Conservation (phyloP, 2,113 vertebrate genomes). For the Sinocyclocheilus anophthalmus region DNA sequence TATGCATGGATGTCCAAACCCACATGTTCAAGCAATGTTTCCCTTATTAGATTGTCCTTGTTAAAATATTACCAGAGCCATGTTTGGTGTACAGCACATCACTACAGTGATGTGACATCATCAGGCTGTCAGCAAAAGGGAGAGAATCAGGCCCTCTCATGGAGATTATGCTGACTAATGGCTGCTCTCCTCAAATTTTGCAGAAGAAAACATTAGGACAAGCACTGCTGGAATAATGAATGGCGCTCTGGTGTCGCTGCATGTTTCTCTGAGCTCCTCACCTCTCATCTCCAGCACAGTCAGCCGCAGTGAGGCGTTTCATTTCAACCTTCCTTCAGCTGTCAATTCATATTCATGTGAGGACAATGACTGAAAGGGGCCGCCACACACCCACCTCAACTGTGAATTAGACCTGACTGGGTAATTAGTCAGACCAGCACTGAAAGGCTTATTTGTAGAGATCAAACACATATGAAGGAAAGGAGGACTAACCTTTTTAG, state of each 20-base stretch:
- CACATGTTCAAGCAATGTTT: not conserved
- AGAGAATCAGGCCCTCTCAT: constrained; percentile 7
- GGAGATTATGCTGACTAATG: constrained; percentile 52
- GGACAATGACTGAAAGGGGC: constrained; percentile 16
- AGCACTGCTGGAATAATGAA: constrained; percentile 43
- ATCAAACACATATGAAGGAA: not conserved
- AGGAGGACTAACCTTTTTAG: not conserved
- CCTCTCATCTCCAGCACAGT: constrained; percentile 43
- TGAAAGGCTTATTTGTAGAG: constrained; percentile 15
- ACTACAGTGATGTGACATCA: not conserved
- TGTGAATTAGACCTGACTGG: constrained; percentile 41
- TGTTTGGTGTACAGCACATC: not conserved
- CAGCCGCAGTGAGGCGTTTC: constrained; percentile 43
- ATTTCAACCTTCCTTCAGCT: constrained; percentile 44
- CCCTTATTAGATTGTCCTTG: not conserved
- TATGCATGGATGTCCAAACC: not conserved
- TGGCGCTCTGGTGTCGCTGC: constrained; percentile 26
- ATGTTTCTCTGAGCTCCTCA: constrained; percentile 31
- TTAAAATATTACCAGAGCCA: not conserved
- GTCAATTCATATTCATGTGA: constrained; percentile 30
- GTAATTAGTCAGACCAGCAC: constrained; percentile 46
- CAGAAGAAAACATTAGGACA: constrained; percentile 39
- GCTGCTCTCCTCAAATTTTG: constrained; percentile 19
- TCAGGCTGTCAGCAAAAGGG: constrained; percentile 9
- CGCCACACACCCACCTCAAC: constrained; percentile 13